phyloP scores from a whole-genome alignment of 2,888 invertebrate genomes.

The Caenorhabditis panamensis region DNA sequence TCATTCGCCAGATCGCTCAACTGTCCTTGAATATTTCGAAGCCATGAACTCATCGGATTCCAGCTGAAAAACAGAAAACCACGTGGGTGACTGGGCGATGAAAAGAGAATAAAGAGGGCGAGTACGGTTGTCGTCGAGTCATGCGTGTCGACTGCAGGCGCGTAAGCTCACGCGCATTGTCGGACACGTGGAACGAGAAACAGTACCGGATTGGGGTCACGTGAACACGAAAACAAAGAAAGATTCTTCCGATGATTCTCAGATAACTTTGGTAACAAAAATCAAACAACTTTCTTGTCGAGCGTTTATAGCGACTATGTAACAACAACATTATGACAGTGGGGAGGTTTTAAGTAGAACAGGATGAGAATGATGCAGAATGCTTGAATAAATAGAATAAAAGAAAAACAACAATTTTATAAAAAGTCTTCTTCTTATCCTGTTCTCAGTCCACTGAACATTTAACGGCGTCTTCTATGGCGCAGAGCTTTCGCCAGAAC shows the following conservation, averaged over 20 bases:
- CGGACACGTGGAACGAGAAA: neutral
- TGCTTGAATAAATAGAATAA: neutral
- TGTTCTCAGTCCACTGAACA: too few relatives aligned
- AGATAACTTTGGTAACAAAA: too few relatives aligned
- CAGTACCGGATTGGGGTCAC: too few relatives aligned
- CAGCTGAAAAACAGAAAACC: conserved; percentile 15
- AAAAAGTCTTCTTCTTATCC: too few relatives aligned
- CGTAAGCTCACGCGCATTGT: neutral
- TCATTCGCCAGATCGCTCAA: conserved; percentile 76
- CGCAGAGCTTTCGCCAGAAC: too few relatives aligned
- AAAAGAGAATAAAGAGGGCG: conserved; percentile 5
- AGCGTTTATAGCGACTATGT: neutral
- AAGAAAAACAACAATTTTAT: neutral
- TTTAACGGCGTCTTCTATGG: too few relatives aligned
- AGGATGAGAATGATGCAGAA: neutral
- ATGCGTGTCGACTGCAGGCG: neutral
- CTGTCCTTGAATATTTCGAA: conserved; percentile 73
- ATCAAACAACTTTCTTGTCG: too few relatives aligned
- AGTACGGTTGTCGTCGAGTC: conserved; percentile 1
- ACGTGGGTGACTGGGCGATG: neutral
- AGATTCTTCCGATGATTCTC: neutral
- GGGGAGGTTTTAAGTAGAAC: neutral
- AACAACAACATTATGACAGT: neutral
- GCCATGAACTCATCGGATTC: conserved; percentile 53
- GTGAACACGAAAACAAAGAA: too few relatives aligned